These are phyloP conservation scores for Hipposideros armiger DNA, from an alignment of 2,113 vertebrate species.

Conservation along the genomic window DNA sequence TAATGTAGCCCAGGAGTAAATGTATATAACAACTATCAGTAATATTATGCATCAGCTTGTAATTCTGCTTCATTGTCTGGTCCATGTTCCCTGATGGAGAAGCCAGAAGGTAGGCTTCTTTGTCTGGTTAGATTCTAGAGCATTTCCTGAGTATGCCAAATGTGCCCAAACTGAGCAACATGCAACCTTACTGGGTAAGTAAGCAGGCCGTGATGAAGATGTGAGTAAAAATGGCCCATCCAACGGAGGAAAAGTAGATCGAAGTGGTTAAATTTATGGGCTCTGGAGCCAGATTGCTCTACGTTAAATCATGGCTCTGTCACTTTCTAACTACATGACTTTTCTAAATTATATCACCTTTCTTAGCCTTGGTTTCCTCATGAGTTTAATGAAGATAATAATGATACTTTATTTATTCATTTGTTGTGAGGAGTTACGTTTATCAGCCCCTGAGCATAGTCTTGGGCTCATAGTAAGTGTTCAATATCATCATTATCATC, in stretches of 20 bases:
- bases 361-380: conserved; percentile 36
- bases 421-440: conserved; percentile 19
- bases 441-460: neutral
- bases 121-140: neutral
- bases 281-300: neutral
- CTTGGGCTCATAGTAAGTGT: neutral
- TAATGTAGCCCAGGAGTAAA: neutral
- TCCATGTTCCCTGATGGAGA: neutral
- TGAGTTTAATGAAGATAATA: conserved; percentile 17
- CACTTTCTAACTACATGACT: conserved; percentile 1
- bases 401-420: neutral
- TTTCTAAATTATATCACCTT: conserved; percentile 14
- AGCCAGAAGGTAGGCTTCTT: neutral
- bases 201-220: neutral
- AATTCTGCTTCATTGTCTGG: neutral
- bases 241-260: neutral
- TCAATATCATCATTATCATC: neutral
- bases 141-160: neutral
- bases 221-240: neutral
- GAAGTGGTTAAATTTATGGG: neutral
- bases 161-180: neutral
- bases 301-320: conserved; percentile 22
- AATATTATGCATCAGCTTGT: neutral
- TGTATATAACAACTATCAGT: neutral
- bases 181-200: neutral